Evolutionary conservation across 2,888 invertebrate genomes (phyloP).

Genomic region (Allacma fusca): DNA sequence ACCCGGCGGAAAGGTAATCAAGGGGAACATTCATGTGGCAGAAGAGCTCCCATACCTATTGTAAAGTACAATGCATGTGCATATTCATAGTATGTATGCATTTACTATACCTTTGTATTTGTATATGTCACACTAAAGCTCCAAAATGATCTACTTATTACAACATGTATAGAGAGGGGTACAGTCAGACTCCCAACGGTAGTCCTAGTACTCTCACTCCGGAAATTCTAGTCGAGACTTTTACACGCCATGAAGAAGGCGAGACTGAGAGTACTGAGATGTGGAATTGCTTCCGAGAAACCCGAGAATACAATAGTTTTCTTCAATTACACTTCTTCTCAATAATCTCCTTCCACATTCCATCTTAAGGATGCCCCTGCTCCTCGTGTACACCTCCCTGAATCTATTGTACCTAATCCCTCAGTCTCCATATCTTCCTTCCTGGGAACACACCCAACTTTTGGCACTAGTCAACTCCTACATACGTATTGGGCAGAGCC

Average conservation of each 20-base stretch:
- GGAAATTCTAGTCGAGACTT: constrained; percentile 28
- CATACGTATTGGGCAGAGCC: too few species aligned
- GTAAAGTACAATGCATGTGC: too few species aligned
- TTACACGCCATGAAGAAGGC: not conserved
- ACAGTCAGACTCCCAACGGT: too few species aligned
- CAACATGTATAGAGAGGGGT: constrained; percentile 2
- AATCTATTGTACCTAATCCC: too few species aligned
- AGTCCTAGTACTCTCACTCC: not conserved
- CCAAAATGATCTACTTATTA: constrained; percentile 36
- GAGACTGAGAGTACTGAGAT: constrained; percentile 19
- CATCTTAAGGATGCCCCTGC: not conserved
- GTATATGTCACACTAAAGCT: too few species aligned
- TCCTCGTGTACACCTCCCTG: not conserved
- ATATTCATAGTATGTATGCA: too few species aligned
- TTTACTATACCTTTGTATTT: too few species aligned
- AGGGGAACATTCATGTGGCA: constrained; percentile 1
- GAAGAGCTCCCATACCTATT: too few species aligned
- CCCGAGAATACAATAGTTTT: constrained; percentile 31
- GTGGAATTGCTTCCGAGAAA: constrained; percentile 23
- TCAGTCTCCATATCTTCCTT: not conserved
- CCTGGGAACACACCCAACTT: too few species aligned
- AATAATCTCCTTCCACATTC: too few species aligned
- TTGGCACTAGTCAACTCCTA: not conserved
- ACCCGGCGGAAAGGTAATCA: constrained; percentile 19
- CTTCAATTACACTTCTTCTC: constrained; percentile 24